These are phyloP conservation scores for Rafetus swinhoei DNA, from an alignment of 2,113 vertebrate genomes.

Conservation along the genomic window DNA sequence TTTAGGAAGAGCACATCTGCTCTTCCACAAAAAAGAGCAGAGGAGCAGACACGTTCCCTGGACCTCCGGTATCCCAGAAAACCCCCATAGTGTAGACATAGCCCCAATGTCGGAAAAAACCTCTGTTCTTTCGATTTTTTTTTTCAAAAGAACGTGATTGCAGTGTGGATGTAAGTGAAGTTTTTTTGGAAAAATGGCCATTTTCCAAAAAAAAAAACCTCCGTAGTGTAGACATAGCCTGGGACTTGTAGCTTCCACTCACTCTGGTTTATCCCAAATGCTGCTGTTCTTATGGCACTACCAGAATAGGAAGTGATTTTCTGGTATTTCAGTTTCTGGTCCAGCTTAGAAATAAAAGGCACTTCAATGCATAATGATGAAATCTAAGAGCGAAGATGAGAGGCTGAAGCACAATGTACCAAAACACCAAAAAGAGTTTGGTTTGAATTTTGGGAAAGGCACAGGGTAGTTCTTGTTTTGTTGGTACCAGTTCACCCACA, in stretches of 20 bases:
- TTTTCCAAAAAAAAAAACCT: too few relatives aligned
- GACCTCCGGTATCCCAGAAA: too few relatives aligned
- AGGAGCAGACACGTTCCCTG: too few relatives aligned
- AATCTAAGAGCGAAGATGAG: neutral
- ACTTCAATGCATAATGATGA: neutral
- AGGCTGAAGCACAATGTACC: neutral
- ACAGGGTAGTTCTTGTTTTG: fast-evolving
- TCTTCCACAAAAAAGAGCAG: too few relatives aligned
- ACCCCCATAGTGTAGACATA: too few relatives aligned
- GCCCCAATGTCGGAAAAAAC: too few relatives aligned
- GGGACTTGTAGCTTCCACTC: neutral
- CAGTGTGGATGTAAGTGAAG: too few relatives aligned
- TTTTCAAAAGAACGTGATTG: too few relatives aligned
- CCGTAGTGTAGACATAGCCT: neutral
- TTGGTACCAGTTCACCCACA: neutral
- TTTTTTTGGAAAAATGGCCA: too few relatives aligned
- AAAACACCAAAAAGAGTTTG: neutral
- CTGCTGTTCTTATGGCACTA: neutral
- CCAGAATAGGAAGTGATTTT: neutral
- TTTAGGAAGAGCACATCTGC: too few relatives aligned
- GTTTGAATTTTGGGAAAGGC: neutral
- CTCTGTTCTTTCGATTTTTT: too few relatives aligned
- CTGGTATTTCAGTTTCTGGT: neutral
- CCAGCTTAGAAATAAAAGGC: neutral
- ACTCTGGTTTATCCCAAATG: neutral